Base-by-base conservation (phyloP, 1,140 invertebrate genomes). In the Tetramorium simillimum region DNA sequence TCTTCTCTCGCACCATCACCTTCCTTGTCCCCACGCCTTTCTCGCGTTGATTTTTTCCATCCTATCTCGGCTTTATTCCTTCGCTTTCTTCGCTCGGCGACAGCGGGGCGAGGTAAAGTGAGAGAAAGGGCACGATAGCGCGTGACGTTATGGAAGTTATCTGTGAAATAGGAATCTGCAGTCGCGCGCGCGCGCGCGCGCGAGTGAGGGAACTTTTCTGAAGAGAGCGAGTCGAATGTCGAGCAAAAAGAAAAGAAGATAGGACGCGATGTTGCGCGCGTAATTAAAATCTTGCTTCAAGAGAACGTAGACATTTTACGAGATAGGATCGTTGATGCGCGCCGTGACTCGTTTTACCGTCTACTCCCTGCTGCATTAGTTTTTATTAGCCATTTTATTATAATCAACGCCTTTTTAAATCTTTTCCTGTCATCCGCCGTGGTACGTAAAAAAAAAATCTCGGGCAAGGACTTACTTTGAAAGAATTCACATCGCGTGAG, bases 101-200 rank as follows among this genome's bases (percentile, higher is more conserved):
- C 67, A 73, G 53, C 56, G 73, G 69, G 69, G 37, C 21, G n/a
- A 21, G 18, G 67, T 58, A 33, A 69, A 37, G 43, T 67, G 51
- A 51, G 72, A 72, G 72, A 78, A 51, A 67, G 40, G 56, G 33
- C 53, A 51, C 21, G 89, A 88, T 88, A 90, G 76, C 89, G 51
- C 63, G 56, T 81, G 86, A 88, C 89, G 75, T 88, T 88, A 90
- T 86, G 86, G 76, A 90, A 90, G 62, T 90, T 90, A 90, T 90
- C 86, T 81, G 89, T 75, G 49, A 90, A 90, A 86, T 90, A 90
- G 86, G 81, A 90, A 90, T 90, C 88, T 86, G 78, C 56, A 53
- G 60, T 46, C 16, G 56, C 2, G 49, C n/a, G 80, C 16, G 28
- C 28, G 28, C 28, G 72, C 28, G 51, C 73, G 73, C 1, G 21